Percentiles rank a stretch among this genome's conserved stretches.
phyloP scores from a whole-genome alignment of 2,888 invertebrate species.

The Bibio marci region DNA sequence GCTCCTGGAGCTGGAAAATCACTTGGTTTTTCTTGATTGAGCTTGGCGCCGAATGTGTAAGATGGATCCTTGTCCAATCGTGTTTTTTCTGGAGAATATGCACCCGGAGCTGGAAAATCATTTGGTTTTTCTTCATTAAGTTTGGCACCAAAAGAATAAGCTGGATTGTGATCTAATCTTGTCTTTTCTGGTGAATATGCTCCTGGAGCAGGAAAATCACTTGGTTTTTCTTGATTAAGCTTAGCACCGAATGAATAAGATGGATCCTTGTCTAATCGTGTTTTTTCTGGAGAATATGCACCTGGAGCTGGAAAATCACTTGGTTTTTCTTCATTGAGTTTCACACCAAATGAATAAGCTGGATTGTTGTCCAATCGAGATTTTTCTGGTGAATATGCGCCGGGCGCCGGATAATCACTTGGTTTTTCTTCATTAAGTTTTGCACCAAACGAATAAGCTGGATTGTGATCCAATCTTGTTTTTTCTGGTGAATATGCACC shows the following conservation, averaged over 20 bases:
- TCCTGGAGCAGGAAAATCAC: constrained; percentile 34
- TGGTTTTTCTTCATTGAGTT: constrained; percentile 26
- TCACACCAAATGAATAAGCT: constrained; percentile 34
- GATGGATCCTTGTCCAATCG: constrained; percentile 34
- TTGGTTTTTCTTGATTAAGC: constrained; percentile 12
- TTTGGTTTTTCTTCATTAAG: constrained; percentile 19
- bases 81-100: constrained; percentile 44
- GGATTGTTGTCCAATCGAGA: constrained; percentile 35
- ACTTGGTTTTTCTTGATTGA: constrained; percentile 30
- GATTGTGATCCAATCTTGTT: constrained; percentile 16
- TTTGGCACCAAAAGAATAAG: constrained; percentile 33
- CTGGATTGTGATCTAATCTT: constrained; percentile 32
- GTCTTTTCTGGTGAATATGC: constrained; percentile 38
- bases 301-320: constrained; percentile 37
- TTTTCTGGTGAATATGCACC: constrained; percentile 11
- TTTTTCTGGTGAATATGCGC: constrained; percentile 34
- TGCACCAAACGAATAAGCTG: constrained; percentile 16
- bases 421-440: constrained; percentile 10
- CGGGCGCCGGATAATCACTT: constrained; percentile 33
- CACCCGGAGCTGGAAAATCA: constrained; percentile 31
- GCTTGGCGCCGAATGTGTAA: constrained; percentile 40
- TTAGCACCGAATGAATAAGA: constrained; percentile 34
- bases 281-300: constrained; percentile 47
- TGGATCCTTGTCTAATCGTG: constrained; percentile 35
- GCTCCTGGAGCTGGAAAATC: constrained; percentile 28